Percentiles rank a stretch among this genome's conserved stretches.
These are phyloP conservation scores for Eupeodes latifasciatus DNA, from an alignment of 2,888 invertebrate genomes.

Conservation along the genomic window DNA sequence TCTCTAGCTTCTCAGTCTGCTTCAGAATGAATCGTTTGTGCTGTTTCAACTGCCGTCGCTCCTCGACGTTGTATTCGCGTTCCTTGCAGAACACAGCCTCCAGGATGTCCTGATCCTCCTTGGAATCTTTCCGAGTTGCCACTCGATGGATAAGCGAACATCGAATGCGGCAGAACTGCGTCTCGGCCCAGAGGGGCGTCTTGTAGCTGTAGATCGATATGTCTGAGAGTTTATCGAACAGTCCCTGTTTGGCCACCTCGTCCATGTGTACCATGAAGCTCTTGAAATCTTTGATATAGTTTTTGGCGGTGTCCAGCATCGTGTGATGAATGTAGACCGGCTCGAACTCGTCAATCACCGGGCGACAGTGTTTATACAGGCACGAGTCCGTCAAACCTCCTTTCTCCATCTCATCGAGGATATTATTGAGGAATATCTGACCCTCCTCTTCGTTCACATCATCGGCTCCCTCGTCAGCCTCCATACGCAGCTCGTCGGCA, in stretches of 20 bases:
- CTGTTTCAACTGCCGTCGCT: constrained; percentile 82
- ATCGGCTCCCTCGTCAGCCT: constrained; percentile 79
- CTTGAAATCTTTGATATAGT: constrained; percentile 80
- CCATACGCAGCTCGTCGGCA: constrained; percentile 79
- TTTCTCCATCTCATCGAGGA: constrained; percentile 81
- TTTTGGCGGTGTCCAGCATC: constrained; percentile 80
- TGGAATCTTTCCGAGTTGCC: constrained; percentile 80
- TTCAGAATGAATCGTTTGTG: constrained; percentile 83
- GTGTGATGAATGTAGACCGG: constrained; percentile 82
- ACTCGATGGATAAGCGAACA: constrained; percentile 83
- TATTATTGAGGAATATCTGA: constrained; percentile 79
- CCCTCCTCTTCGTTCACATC: constrained; percentile 79
- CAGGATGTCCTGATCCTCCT: constrained; percentile 81
- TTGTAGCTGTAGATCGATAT: constrained; percentile 81
- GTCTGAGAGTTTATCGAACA: constrained; percentile 81
- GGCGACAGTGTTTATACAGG: constrained; percentile 82
- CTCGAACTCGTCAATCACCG: constrained; percentile 82
- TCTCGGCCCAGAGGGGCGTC: constrained; percentile 82
- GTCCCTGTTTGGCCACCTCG: constrained; percentile 80
- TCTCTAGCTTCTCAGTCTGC: constrained; percentile 83
- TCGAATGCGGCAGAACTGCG: constrained; percentile 82
- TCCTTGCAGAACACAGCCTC: constrained; percentile 82
- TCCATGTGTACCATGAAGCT: constrained; percentile 82
- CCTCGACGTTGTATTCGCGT: constrained; percentile 81
- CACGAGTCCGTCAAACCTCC: constrained; percentile 81